These are phyloP conservation scores for Oxyscelio sp. DNA, from an alignment of 2,888 invertebrate genomes.

Conservation along the genomic window DNA sequence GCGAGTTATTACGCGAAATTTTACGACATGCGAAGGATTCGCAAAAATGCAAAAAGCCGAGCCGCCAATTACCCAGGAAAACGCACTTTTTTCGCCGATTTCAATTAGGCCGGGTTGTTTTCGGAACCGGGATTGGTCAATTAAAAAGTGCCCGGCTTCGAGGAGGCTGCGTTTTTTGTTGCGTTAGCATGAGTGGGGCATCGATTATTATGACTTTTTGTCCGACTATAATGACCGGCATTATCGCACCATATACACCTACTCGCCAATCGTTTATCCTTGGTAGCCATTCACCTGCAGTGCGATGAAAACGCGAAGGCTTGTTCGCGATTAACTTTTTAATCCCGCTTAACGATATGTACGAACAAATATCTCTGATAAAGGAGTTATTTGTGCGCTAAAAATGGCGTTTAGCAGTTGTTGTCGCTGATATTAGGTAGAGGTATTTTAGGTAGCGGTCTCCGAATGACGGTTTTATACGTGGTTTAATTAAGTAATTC, in stretches of 20 bases:
- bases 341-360: slow-evolving; percentile 36
- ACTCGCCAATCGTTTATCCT: slow-evolving; percentile 79
- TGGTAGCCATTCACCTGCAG: slow-evolving; percentile 81
- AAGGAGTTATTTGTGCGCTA: neutral
- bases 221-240: slow-evolving; percentile 59
- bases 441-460: too few relatives aligned
- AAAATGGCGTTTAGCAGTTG: too few relatives aligned
- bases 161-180: neutral
- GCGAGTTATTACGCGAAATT: neutral
- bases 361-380: slow-evolving; percentile 13
- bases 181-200: slow-evolving; percentile 5
- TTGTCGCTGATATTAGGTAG: too few relatives aligned
- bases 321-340: slow-evolving; percentile 63
- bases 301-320: slow-evolving; percentile 61
- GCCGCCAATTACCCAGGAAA: too few relatives aligned
- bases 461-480: too few relatives aligned
- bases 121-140: neutral
- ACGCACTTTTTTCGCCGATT: neutral
- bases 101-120: slow-evolving; percentile 1
- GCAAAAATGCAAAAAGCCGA: too few relatives aligned
- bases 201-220: slow-evolving; percentile 61
- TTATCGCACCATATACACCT: slow-evolving; percentile 75
- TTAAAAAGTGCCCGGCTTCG: neutral
- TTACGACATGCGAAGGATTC: too few relatives aligned
- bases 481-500: too few relatives aligned